phyloP scores from a whole-genome alignment of 2,888 invertebrate species.

The Dorcus parallelipipedus region DNA sequence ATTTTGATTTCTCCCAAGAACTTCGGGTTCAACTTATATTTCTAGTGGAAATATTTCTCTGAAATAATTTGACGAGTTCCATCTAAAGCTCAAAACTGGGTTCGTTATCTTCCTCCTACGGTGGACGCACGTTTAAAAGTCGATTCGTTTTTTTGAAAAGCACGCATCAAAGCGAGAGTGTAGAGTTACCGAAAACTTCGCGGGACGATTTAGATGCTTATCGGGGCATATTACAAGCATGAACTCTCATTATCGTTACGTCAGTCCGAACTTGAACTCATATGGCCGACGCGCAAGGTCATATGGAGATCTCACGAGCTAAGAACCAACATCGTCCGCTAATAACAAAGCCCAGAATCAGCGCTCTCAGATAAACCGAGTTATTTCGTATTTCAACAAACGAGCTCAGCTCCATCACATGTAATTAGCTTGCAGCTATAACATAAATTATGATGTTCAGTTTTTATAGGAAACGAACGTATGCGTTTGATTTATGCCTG shows the following conservation, averaged over 20 bases:
- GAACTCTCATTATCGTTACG: slow-evolving; percentile 29
- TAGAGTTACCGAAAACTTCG: slow-evolving; percentile 4
- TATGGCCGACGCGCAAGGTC: slow-evolving; percentile 26
- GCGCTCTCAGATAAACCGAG: slow-evolving; percentile 38
- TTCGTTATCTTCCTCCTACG: too few species aligned
- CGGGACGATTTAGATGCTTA: slow-evolving; percentile 22
- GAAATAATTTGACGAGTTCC: too few species aligned
- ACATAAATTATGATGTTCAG: slow-evolving; percentile 49
- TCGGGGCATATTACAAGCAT: slow-evolving; percentile 23
- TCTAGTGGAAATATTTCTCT: too few species aligned
- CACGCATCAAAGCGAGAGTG: too few species aligned
- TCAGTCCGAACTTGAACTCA: slow-evolving; percentile 28
- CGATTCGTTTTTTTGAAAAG: too few species aligned
- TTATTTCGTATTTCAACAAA: slow-evolving; percentile 50
- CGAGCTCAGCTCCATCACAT: slow-evolving; percentile 46
- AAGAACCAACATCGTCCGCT: slow-evolving; percentile 30
- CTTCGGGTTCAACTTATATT: too few species aligned
- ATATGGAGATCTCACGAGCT: slow-evolving; percentile 32
- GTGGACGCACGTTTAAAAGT: too few species aligned
- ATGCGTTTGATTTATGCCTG: slow-evolving; percentile 39
- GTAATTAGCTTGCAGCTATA: slow-evolving; percentile 47
- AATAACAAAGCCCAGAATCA: slow-evolving; percentile 43
- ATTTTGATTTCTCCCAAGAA: too few species aligned
- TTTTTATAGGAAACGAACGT: slow-evolving; percentile 46
- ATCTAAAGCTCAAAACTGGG: too few species aligned